Base-by-base conservation (phyloP, 2,888 invertebrate species). In the Thereva nobilitata region DNA sequence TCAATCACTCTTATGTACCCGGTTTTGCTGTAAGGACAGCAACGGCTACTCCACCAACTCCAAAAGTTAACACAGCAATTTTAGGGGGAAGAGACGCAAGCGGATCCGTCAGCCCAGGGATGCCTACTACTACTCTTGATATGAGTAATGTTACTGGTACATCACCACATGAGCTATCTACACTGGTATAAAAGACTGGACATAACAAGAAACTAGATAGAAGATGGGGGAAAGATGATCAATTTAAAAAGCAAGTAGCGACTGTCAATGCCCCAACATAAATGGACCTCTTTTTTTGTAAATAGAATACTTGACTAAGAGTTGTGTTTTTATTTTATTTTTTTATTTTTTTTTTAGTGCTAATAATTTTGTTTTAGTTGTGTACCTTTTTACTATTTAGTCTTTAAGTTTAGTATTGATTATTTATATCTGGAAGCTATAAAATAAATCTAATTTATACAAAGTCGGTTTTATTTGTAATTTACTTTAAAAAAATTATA, bases 111-210 rank as follows among this genome's bases (percentile, higher is more conserved):
- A 87, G 87, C 76, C 87, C 87, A 0, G 86, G 86, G 4, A 80
- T 87, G 73, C 86, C 87, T 10, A 83, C 85, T 12, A 66, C 65
- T 42, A 78, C 84, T 76, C 77, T 86, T 68, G 86, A 86, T 71
- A 80, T 87, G 74, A 88, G 87, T 75, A 87, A 86, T 75, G 76
- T 79, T 44, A 86, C 86, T n/a, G 84, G 84, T 67, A 86, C 84
- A 10, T 87, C 87, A 53, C 85, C 87, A 47, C 88, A 88, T 72
- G 89, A 89, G 77, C 80, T 89, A 57, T 88, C 88, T 40, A 89
- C 89, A n/a, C 82, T 89, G 73, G 89, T 89, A 65, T 89, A 80
- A 44, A 44, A 8, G 44, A 8, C 8, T 44, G 44, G 8, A 44
- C 44, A 44, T 1, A 44, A 9, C 8, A 44, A 44, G 44, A 8